These are phyloP conservation scores for Tragelaphus scriptus DNA, from an alignment of 2,113 vertebrate species.

Conservation along the genomic window DNA sequence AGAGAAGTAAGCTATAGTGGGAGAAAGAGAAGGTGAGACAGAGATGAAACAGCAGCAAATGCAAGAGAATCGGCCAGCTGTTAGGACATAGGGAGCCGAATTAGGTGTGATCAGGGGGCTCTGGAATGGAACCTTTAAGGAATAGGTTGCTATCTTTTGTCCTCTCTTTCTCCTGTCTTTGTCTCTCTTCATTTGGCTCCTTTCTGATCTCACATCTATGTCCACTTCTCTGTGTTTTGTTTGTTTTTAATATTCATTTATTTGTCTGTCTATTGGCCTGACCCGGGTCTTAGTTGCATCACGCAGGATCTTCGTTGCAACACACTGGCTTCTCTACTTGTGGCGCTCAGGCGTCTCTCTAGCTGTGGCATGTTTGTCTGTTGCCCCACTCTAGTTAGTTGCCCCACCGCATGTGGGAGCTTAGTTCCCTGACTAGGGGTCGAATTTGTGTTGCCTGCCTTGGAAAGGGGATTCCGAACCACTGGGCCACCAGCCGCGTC, in stretches of 20 bases:
- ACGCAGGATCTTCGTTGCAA: not conserved
- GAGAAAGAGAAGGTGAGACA: not conserved
- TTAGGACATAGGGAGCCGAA: not conserved
- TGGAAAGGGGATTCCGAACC: not conserved
- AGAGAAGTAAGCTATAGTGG: not conserved
- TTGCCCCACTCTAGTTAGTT: not conserved
- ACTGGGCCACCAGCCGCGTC: not conserved
- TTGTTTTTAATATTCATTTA: not conserved
- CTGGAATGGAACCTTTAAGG: not conserved
- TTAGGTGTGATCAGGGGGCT: too few species aligned
- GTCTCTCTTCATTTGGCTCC: not conserved
- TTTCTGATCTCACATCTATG: not conserved
- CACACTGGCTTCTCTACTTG: not conserved
- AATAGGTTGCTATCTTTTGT: rapidly evolving
- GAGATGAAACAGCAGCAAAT: not conserved
- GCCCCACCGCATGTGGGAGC: not conserved
- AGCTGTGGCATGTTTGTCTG: not conserved
- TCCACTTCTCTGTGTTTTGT: not conserved
- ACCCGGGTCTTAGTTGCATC: not conserved
- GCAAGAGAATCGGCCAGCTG: not conserved
- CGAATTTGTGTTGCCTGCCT: not conserved
- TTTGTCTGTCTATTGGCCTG: not conserved
- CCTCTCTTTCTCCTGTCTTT: not conserved
- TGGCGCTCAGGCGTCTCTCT: not conserved
- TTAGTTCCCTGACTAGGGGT: not conserved